These are phyloP conservation scores for Aphelenchoides avenae DNA, from an alignment of 1,140 invertebrate species.

Conservation along the genomic window DNA sequence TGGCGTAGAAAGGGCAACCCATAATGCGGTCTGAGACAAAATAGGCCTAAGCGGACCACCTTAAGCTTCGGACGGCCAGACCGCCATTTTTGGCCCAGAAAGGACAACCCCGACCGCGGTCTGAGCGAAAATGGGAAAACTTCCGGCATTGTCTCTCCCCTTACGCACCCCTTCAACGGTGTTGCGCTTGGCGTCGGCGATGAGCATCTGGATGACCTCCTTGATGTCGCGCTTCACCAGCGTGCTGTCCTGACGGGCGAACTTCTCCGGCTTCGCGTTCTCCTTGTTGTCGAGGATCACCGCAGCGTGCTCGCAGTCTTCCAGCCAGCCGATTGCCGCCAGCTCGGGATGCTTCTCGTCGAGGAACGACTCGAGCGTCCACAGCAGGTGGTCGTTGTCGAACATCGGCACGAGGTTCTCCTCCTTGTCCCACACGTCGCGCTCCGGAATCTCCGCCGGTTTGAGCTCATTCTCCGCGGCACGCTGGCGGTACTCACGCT, in stretches of 20 bases:
- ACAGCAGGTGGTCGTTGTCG: constrained; percentile 55
- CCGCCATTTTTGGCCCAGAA: constrained; percentile 4
- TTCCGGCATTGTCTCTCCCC: neutral
- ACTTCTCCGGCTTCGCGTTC: constrained; percentile 8
- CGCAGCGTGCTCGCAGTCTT: constrained; percentile 1
- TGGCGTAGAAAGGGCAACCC: neutral
- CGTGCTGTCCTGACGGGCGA: constrained; percentile 9
- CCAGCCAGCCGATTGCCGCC: neutral
- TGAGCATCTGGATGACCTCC: constrained; percentile 26
- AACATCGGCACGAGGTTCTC: constrained; percentile 54
- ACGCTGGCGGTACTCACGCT: constrained; percentile 8
- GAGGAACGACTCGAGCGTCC: constrained; percentile 56
- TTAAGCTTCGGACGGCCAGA: neutral
- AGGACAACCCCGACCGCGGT: constrained; percentile 9
- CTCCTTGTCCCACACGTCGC: constrained; percentile 50
- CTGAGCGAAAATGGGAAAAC: neutral
- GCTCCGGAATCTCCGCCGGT: constrained; percentile 38
- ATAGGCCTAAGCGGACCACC: too few relatives aligned
- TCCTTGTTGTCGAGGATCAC: constrained; percentile 9
- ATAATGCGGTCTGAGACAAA: too few relatives aligned
- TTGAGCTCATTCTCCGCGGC: constrained; percentile 17
- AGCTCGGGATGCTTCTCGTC: constrained; percentile 32
- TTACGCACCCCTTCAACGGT: constrained; percentile 47
- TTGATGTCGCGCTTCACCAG: constrained; percentile 11
- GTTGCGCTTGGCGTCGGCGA: constrained; percentile 53